A percentile compares a stretch with the other conserved stretches of the same genome.
phyloP scores from a whole-genome alignment of 1,140 invertebrate genomes.

The Cherax destructor region DNA sequence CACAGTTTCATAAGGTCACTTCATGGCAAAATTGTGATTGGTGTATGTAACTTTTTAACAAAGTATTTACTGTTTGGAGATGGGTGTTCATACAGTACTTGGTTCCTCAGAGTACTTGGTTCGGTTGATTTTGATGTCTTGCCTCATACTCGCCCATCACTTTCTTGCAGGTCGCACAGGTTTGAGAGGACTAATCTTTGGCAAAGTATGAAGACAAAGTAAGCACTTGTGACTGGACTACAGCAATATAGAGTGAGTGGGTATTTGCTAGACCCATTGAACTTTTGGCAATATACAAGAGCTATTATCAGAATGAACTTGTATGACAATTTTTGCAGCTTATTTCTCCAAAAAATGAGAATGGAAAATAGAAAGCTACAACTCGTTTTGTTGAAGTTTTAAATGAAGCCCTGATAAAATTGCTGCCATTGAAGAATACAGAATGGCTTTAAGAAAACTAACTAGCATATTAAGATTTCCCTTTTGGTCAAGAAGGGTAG shows the following conservation, averaged over 20 bases:
- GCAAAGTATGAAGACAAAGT: slow-evolving; percentile 33
- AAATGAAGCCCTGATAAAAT: neutral
- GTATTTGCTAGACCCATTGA: neutral
- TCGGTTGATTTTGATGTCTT: neutral
- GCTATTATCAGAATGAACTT: neutral
- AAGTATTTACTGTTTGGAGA: neutral
- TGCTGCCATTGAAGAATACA: neutral
- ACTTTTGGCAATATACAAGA: neutral
- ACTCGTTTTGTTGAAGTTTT: neutral
- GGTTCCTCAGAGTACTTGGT: slow-evolving; percentile 7
- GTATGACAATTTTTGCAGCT: neutral
- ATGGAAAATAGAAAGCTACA: neutral
- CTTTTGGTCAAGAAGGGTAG: neutral
- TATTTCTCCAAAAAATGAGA: neutral
- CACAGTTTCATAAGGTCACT: no score
- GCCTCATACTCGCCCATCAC: slow-evolving; percentile 49
- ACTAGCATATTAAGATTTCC: neutral
- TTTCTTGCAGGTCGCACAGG: slow-evolving; percentile 61
- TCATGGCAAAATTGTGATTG: no score
- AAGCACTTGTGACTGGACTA: neutral
- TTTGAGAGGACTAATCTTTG: slow-evolving; percentile 31
- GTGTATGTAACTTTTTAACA: no score
- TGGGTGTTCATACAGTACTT: neutral
- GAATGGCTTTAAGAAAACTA: neutral
- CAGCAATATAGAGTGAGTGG: slow-evolving; percentile 1